Conservation (phyloP, 2,113 vertebrate species). For the Aix galericulata region DNA sequence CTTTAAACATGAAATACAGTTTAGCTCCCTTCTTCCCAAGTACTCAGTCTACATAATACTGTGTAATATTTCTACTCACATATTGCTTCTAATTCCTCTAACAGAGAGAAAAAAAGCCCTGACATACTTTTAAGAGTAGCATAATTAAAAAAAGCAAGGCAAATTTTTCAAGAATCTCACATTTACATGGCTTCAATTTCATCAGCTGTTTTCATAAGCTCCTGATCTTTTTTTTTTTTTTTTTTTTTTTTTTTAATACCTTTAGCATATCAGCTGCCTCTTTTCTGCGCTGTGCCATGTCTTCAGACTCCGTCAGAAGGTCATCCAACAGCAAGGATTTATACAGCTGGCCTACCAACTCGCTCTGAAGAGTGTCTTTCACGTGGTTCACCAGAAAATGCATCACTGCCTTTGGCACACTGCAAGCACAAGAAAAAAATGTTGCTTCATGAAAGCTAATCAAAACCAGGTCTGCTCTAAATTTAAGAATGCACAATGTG, state of each 20-base stretch:
- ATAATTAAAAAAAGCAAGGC: not conserved
- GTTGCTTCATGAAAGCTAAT: not conserved
- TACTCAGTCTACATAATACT: not conserved
- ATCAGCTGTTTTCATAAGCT: not conserved
- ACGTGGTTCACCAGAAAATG: slow-evolving; percentile 98
- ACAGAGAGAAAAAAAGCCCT: not conserved
- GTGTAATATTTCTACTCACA: not conserved
- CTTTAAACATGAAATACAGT: not conserved
- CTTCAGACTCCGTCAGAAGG: slow-evolving; percentile 95
- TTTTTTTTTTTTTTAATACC: slow-evolving; percentile 70
- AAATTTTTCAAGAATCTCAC: not conserved
- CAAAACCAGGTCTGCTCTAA: not conserved
- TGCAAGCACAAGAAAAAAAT: slow-evolving; percentile 59
- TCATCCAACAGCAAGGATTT: slow-evolving; percentile 91
- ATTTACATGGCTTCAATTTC: not conserved
- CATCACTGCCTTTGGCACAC: slow-evolving; percentile 99
- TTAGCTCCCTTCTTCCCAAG: not conserved
- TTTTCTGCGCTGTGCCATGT: slow-evolving; percentile 97
- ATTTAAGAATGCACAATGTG: not conserved
- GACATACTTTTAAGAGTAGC: not conserved
- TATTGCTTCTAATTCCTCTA: not conserved
- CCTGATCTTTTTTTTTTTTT: not conserved
- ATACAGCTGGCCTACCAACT: slow-evolving; percentile 96
- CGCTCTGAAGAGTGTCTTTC: slow-evolving; percentile 97
- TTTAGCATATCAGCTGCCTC: slow-evolving; percentile 98